Conservation (phyloP, 2,113 vertebrate species). For the Neolamprologus sp. region DNA sequence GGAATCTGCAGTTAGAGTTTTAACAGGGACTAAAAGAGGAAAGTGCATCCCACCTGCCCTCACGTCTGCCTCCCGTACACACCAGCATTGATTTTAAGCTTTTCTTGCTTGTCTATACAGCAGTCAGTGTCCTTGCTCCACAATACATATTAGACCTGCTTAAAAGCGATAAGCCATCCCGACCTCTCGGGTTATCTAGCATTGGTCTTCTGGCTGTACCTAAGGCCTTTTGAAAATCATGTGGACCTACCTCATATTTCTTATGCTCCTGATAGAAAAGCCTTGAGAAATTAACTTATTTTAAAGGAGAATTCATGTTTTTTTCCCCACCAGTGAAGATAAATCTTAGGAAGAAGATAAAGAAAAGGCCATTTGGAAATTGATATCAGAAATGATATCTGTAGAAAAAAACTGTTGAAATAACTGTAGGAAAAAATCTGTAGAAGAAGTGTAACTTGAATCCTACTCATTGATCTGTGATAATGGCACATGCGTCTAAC, state of each 20-base stretch:
- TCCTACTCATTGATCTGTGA: conserved; percentile 11
- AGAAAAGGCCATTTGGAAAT: not conserved
- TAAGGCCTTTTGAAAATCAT: not conserved
- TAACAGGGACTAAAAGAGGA: not conserved
- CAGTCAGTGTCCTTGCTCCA: not conserved
- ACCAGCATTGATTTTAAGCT: not conserved
- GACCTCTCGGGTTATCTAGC: not conserved
- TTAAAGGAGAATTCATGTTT: not conserved
- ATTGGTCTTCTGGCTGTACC: not conserved
- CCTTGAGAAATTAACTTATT: not conserved
- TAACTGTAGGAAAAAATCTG: not conserved
- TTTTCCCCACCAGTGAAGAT: not conserved
- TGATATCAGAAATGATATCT: not conserved
- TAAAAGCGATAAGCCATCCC: not conserved
- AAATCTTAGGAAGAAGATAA: conserved; percentile 7
- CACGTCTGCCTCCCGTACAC: not conserved
- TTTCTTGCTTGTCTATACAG: not conserved
- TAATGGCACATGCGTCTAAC: conserved; percentile 9
- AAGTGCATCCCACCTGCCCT: not conserved
- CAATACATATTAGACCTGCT: not conserved
- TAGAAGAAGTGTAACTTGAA: not conserved
- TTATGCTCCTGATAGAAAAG: not conserved
- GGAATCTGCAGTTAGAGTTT: not conserved
- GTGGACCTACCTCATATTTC: not conserved
- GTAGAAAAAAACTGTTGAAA: not conserved